Conservation (phyloP, 2,888 invertebrate species). For the Oxytorus armatus region DNA sequence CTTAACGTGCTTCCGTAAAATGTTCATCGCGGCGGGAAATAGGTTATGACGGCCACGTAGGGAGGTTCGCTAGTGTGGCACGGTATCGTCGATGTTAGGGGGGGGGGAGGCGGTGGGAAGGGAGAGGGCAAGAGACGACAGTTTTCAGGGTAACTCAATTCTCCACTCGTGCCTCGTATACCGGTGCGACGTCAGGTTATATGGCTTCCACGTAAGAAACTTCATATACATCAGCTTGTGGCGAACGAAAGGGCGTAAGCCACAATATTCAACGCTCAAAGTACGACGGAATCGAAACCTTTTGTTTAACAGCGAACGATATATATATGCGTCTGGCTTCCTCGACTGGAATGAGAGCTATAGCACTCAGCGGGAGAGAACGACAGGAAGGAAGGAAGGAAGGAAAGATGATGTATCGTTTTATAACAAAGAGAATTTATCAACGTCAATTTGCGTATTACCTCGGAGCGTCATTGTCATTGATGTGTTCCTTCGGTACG, state of each 20-base stretch:
- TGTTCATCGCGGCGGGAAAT: constrained; percentile 53
- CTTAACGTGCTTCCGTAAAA: constrained; percentile 54
- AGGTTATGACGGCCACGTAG: constrained; percentile 44
- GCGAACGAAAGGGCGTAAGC: neutral
- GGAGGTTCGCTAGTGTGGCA: constrained; percentile 14
- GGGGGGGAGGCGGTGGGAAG: neutral
- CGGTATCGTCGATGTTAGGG: constrained; percentile 9
- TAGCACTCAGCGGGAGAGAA: constrained; percentile 11
- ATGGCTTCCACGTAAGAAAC: neutral
- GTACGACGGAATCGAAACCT: neutral
- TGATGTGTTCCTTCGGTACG: too few relatives aligned
- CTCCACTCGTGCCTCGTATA: constrained; percentile 12
- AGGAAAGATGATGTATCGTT: constrained; percentile 75
- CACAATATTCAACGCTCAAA: neutral
- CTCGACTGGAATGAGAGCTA: constrained; percentile 5
- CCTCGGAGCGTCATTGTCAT: constrained; percentile 14
- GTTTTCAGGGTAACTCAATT: constrained; percentile 61
- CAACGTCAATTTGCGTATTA: constrained; percentile 76
- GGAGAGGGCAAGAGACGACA: constrained; percentile 33
- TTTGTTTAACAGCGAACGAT: neutral
- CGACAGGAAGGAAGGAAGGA: constrained; percentile 13
- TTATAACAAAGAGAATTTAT: constrained; percentile 78
- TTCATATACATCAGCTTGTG: neutral
- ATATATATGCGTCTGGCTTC: constrained; percentile 11
- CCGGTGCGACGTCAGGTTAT: neutral